Evolutionary conservation across 2,888 invertebrate species (phyloP).

Genomic region (Venustoraphidia nigricollis): DNA sequence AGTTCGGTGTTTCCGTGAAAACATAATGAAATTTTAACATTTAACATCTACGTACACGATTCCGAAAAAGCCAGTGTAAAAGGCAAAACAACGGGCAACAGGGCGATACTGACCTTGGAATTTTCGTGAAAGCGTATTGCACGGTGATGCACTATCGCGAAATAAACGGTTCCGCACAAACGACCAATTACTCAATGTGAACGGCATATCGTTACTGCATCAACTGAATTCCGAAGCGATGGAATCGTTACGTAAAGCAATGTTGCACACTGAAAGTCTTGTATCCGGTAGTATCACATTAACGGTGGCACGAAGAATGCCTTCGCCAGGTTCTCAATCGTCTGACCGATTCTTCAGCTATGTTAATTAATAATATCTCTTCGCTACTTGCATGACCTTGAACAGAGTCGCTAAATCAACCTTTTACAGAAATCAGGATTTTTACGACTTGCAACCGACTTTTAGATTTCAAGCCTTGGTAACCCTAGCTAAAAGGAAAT

Average conservation of each 20-base stretch:
- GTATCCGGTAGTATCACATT: conserved; percentile 77
- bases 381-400: no score
- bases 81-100: conserved; percentile 51
- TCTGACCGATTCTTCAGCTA: no score
- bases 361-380: no score
- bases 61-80: conserved; percentile 98
- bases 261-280: conserved; percentile 65
- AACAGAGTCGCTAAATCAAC: no score
- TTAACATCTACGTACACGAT: conserved; percentile 93
- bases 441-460: no score
- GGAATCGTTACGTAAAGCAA: conserved; percentile 74
- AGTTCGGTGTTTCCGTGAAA: conserved; percentile 50
- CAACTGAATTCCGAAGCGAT: conserved; percentile 88
- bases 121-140: conserved; percentile 93
- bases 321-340: conserved; percentile 24
- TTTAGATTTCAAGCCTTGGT: no score
- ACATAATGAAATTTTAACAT: conserved; percentile 71
- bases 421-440: no score
- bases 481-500: no score
- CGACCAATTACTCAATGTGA: conserved; percentile 88
- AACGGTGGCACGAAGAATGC: conserved; percentile 68
- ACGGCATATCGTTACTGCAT: conserved; percentile 74
- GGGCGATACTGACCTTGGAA: conserved; percentile 38
- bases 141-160: conserved; percentile 90
- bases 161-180: conserved; percentile 79